These are phyloP conservation scores for Patiria miniata DNA, from an alignment of 35 echinoderm and acorn worm species.

Conservation along the genomic window DNA sequence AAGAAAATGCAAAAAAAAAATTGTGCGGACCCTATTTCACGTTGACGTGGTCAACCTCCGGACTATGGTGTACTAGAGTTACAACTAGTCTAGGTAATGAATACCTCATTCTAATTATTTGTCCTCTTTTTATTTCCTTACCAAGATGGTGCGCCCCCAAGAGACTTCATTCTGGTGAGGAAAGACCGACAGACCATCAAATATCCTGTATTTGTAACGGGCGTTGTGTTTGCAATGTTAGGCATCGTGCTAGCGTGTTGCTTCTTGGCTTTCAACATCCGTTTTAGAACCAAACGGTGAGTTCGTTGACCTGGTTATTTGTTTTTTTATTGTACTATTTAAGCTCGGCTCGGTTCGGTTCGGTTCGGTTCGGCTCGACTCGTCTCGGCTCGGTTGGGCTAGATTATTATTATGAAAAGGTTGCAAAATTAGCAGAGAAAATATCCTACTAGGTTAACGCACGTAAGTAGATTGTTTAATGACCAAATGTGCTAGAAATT, in stretches of 20 bases:
- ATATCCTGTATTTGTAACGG: not conserved
- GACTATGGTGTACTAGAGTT: no score
- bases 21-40: no score
- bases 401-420: not conserved
- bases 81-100: no score
- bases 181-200: not conserved
- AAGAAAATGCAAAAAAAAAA: no score
- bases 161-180: not conserved
- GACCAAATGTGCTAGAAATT: no score
- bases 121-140: not conserved
- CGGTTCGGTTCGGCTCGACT: not conserved
- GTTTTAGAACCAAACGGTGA: not conserved
- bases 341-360: not conserved
- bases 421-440: not conserved
- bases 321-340: not conserved
- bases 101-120: no score
- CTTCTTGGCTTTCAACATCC: constrained; percentile 20
- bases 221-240: not conserved
- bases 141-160: not conserved
- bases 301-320: no score
- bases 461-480: no score
- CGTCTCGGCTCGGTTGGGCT: not conserved
- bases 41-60: no score
- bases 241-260: not conserved
- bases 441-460: not conserved